Evolutionary conservation across 2,888 invertebrate species (phyloP).

Genomic region (Lasioglossum pauxillum): DNA sequence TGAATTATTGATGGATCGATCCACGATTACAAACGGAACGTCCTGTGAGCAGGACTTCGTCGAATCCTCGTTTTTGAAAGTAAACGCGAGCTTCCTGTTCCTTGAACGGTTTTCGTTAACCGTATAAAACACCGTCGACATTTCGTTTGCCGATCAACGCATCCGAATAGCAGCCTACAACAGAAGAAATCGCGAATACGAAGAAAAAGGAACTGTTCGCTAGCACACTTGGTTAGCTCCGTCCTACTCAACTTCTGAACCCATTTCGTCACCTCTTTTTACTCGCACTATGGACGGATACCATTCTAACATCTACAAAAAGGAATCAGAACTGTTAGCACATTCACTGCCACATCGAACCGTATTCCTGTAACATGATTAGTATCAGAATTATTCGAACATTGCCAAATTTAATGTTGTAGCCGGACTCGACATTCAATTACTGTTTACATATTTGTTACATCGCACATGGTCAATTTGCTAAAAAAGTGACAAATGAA

Average conservation of each 20-base stretch:
- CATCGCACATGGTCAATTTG: background rate
- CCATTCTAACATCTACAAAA: constrained; percentile 2
- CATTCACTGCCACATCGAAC: background rate
- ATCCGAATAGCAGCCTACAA: constrained; percentile 6
- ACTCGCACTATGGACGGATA: background rate
- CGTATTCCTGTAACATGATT: background rate
- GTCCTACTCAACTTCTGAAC: background rate
- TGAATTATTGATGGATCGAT: constrained; percentile 28
- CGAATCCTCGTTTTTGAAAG: constrained; percentile 1
- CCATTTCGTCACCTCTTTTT: background rate
- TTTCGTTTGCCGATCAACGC: constrained; percentile 10
- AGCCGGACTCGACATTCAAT: background rate
- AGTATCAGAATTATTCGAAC: background rate
- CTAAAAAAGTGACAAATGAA: background rate
- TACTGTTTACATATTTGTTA: background rate
- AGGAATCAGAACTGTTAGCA: background rate
- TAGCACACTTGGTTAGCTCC: background rate
- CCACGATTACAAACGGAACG: constrained; percentile 32
- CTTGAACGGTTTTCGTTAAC: constrained; percentile 2
- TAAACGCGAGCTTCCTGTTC: constrained; percentile 24
- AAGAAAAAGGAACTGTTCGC: constrained; percentile 20
- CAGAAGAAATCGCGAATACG: constrained; percentile 3
- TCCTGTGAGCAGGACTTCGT: constrained; percentile 30
- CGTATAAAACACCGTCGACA: constrained; percentile 25
- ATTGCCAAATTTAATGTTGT: background rate